phyloP scores from a whole-genome alignment of 2,113 vertebrate genomes.

The Grallaria varia region DNA sequence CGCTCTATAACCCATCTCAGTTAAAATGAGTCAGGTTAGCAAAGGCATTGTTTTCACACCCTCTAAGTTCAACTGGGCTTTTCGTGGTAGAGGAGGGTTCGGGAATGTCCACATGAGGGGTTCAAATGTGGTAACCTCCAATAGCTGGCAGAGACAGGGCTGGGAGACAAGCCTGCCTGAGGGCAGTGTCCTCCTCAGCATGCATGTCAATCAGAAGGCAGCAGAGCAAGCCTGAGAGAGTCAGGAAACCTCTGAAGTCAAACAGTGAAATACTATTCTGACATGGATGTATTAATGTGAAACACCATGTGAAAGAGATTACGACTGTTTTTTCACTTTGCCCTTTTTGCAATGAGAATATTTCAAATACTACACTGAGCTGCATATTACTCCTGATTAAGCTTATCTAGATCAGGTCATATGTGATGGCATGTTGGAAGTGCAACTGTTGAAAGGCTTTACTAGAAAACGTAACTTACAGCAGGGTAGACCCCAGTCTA shows the following conservation, averaged over 20 bases:
- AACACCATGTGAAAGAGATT: neutral
- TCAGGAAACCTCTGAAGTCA: constrained; percentile 5
- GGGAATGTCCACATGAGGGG: neutral
- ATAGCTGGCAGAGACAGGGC: neutral
- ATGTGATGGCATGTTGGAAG: neutral
- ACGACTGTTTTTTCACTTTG: neutral
- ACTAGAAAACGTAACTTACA: neutral
- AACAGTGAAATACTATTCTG: neutral
- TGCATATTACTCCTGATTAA: neutral
- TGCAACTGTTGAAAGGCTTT: neutral
- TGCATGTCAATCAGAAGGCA: neutral
- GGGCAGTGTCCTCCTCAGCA: neutral
- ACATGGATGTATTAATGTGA: neutral
- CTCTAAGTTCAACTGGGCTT: neutral
- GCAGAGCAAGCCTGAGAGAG: neutral
- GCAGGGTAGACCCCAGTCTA: neutral
- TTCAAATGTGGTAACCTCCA: fast-evolving
- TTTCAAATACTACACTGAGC: neutral
- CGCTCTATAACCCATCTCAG: neutral
- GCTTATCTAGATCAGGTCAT: neutral
- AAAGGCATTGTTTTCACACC: neutral
- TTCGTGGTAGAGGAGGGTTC: neutral
- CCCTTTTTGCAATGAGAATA: neutral
- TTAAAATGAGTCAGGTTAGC: neutral
- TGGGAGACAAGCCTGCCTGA: neutral